Conservation (phyloP, 1,140 invertebrate species). For the Aphelinus certus region DNA sequence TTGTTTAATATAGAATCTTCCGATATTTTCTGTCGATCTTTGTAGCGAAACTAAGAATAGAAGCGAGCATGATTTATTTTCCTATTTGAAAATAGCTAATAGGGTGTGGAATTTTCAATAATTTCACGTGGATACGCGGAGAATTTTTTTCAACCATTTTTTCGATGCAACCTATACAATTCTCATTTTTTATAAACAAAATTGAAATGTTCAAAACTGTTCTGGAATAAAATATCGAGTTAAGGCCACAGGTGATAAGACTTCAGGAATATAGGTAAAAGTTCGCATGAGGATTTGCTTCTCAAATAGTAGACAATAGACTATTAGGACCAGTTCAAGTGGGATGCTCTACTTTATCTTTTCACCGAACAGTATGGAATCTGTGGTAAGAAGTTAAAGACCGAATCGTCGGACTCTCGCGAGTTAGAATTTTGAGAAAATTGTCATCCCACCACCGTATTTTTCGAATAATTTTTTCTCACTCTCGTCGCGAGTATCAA, state of each 20-base stretch:
- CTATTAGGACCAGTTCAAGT: conserved; percentile 46
- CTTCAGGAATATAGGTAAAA: too few relatives aligned
- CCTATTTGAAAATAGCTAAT: too few relatives aligned
- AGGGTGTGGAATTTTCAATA: background rate
- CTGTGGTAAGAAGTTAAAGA: conserved; percentile 16
- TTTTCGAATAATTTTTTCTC: too few relatives aligned
- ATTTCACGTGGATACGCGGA: background rate
- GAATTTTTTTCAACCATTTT: background rate
- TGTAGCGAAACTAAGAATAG: too few relatives aligned
- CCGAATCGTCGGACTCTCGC: background rate
- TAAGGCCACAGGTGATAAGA: too few relatives aligned
- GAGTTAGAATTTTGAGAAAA: background rate
- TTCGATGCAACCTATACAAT: too few relatives aligned
- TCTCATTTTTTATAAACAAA: background rate
- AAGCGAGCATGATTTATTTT: too few relatives aligned
- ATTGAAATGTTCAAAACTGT: background rate
- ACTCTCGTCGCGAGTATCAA: too few relatives aligned
- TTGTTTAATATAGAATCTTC: too few relatives aligned
- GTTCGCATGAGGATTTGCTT: conserved; percentile 41
- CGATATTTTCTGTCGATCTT: too few relatives aligned
- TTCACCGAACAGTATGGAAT: conserved; percentile 1
- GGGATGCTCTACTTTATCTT: conserved; percentile 40
- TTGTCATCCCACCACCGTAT: background rate
- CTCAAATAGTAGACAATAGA: conserved; percentile 48
- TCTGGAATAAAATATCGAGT: too few relatives aligned